Conservation (phyloP, 1,140 invertebrate species). For the Asobara japonica region DNA sequence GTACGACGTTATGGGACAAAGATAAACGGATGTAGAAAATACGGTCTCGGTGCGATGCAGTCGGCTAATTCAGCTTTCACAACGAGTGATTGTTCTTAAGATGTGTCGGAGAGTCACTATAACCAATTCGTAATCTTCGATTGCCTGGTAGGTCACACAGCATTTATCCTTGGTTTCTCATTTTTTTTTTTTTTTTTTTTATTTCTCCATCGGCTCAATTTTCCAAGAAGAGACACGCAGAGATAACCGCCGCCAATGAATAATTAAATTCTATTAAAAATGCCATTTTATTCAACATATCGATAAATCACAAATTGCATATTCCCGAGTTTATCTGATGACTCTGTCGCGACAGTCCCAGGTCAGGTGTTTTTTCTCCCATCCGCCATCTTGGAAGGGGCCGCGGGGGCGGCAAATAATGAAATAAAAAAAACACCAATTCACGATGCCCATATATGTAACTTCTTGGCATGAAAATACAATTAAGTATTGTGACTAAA, state of each 20-base stretch:
- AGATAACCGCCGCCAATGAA: not conserved
- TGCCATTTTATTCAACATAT: not conserved
- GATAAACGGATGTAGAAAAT: conserved; percentile 15
- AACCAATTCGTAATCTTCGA: conserved; percentile 43
- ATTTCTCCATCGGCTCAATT: not conserved
- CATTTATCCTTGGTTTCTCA: not conserved
- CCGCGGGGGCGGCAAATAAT: not conserved
- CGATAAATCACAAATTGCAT: not conserved
- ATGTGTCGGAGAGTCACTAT: conserved; percentile 49
- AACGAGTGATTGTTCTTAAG: conserved; percentile 47
- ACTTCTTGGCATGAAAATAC: too few relatives aligned
- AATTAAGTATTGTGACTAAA: too few relatives aligned
- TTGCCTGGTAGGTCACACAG: conserved; percentile 32
- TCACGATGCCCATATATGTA: too few relatives aligned
- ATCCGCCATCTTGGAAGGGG: not conserved
- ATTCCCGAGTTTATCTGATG: not conserved
- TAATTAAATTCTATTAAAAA: not conserved
- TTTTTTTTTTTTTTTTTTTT: not conserved
- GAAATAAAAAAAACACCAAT: not conserved
- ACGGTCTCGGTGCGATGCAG: conserved; percentile 21
- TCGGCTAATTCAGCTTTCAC: conserved; percentile 45
- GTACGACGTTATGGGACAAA: not conserved
- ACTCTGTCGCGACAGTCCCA: not conserved
- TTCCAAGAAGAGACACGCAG: not conserved
- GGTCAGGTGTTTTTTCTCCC: conserved; percentile 7